Conservation (phyloP, 1,140 invertebrate species). For the Antheraea pernyi region DNA sequence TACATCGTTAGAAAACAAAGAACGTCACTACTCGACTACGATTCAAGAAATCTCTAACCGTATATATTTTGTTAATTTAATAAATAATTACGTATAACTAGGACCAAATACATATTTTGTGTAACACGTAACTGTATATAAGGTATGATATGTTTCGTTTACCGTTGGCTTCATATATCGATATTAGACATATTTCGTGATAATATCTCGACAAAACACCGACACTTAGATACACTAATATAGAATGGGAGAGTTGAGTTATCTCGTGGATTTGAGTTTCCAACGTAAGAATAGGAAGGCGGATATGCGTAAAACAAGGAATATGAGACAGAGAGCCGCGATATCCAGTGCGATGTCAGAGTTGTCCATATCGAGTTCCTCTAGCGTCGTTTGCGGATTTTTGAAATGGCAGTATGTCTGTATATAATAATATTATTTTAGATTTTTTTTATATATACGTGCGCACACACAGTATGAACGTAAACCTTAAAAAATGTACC, state of each 20-base stretch:
- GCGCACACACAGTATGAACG: too few relatives aligned
- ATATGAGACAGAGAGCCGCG: slow-evolving; percentile 91
- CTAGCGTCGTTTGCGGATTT: slow-evolving; percentile 92
- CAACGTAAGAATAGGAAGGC: slow-evolving; percentile 96
- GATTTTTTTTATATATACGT: too few relatives aligned
- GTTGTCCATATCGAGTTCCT: slow-evolving; percentile 91
- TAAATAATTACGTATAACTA: neutral
- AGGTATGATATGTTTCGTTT: too few relatives aligned
- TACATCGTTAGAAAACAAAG: too few relatives aligned
- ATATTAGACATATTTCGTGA: too few relatives aligned
- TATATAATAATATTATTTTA: slow-evolving; percentile 14
- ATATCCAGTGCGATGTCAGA: slow-evolving; percentile 89
- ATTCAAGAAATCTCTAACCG: too few relatives aligned
- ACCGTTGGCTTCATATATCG: too few relatives aligned
- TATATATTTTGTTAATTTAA: too few relatives aligned
- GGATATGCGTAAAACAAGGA: slow-evolving; percentile 90
- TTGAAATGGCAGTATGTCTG: slow-evolving; percentile 94
- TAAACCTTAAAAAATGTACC: too few relatives aligned
- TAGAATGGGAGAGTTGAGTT: slow-evolving; percentile 44
- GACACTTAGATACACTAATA: too few relatives aligned
- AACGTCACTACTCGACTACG: too few relatives aligned
- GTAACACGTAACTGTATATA: neutral
- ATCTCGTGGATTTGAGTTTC: slow-evolving; percentile 89
- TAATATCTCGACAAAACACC: too few relatives aligned
- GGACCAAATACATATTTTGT: neutral